These are phyloP conservation scores for Clinocottus analis DNA, from an alignment of 2,113 vertebrate genomes.

Conservation along the genomic window DNA sequence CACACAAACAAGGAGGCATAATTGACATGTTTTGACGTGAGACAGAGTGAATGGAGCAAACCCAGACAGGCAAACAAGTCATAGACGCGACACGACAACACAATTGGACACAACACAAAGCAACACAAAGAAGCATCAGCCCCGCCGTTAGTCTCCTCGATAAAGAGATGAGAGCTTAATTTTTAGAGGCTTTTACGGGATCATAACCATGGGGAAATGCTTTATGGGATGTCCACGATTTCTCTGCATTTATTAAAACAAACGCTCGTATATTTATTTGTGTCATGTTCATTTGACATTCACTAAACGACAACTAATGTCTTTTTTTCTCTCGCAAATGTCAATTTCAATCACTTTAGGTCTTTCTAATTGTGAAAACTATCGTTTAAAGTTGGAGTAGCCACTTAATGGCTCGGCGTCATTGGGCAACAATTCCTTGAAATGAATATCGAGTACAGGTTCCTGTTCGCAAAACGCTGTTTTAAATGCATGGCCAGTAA, in stretches of 20 bases:
- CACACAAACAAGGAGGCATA: constrained; percentile 31
- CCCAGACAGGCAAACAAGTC: constrained; percentile 43
- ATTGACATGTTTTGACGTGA: constrained; percentile 55
- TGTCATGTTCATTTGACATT: not conserved
- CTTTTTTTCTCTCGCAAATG: not conserved
- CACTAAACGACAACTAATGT: not conserved
- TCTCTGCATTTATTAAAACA: not conserved
- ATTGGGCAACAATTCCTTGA: too few species aligned
- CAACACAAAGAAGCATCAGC: not conserved
- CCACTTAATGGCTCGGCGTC: too few species aligned
- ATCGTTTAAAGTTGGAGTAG: not conserved
- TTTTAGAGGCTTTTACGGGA: constrained; percentile 36
- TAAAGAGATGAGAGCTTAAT: constrained; percentile 21
- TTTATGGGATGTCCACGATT: not conserved
- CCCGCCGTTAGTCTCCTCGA: not conserved
- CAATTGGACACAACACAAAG: not conserved
- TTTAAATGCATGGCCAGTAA: too few species aligned
- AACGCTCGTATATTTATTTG: not conserved
- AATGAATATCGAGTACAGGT: too few species aligned
- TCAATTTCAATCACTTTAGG: too few species aligned
- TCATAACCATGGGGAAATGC: not conserved
- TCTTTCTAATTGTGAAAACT: not conserved
- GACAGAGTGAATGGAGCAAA: constrained; percentile 40
- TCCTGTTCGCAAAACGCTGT: too few species aligned
- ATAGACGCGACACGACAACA: constrained; percentile 7